Base-by-base conservation (phyloP, 1,140 invertebrate species). In the Ctenoplectra terminalis region DNA sequence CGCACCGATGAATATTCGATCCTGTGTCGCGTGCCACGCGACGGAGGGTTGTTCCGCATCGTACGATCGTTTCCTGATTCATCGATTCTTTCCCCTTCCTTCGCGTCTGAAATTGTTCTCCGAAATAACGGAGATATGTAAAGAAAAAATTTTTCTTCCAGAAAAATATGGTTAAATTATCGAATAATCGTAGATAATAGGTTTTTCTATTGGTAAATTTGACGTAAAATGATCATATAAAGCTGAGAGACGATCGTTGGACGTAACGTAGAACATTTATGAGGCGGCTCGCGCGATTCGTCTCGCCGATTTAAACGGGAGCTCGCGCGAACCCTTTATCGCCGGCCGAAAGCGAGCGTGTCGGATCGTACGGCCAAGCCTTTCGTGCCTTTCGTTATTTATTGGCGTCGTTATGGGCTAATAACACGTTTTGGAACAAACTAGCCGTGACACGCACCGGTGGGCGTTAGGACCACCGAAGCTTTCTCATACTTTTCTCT, bases 311-410 rank as follows among this genome's bases (percentile, higher is more conserved):
- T 86, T 78, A 46, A 86, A 88, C 82, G 81, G 88, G 87, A 86
- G 66, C 87, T 76, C 74, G 66, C 50, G 52, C 75, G 88, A 91
- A 91, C 90, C 90, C 91, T 92, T 92, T 92, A 90, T 91, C 90
- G 90, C 64, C 70, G 71, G 73, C 52, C 86, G 87, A 91, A 91
- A 91, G 90, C 89, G 81, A 90, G 90, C 91, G 90, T 77, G 72
- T 71, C 90, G 76, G 93, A 92, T 91, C 67, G 71, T 54, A n/a
- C 50, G 58, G 61, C 66, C 83, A 82, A 87, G 85, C 89, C 82
- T 92, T 90, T 89, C 89, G 87, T 89, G 87, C 87, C 88, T 84
- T 83, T 89, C 82, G 88, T 93, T 92, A 93, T 93, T 93, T 93
- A 93, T 93, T 92, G 84, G 89, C 56, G 75, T 89, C 88, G 87